Base-by-base conservation (phyloP, 1,140 invertebrate species). In the Oryctes rhinoceros region DNA sequence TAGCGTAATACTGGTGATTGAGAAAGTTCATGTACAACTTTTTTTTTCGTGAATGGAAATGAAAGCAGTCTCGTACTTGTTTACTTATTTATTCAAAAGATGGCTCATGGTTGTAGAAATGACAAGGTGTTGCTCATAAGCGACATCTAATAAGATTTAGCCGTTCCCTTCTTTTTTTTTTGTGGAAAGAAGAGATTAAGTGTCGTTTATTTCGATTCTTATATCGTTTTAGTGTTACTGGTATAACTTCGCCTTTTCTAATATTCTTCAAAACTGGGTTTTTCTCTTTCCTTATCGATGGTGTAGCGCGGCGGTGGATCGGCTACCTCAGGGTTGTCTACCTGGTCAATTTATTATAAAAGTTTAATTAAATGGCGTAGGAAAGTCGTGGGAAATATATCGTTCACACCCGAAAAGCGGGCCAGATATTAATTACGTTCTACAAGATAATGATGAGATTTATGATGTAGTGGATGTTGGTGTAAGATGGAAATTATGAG, bases 301-400 rank as follows among this genome's bases (percentile, higher is more conserved):
- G 65, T 35, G 15, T 35, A 24, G 24, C 18, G 11, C 65, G 65
- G 9, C 35, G 18, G 20, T 35, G 11, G 24, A 9, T 71, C 53
- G 53, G 15, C 53, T 59, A 59, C 15, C 53, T 59, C 53, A 18
- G 53, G 15, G 53, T 5, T 24, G 24, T 71, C 65, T 71, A 71
- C 65, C 65, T 71, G 65, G 65, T 71, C 65, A 13, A 71, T 71
- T 71, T 71, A 71, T 71, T 24, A 71, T 71, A 71, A 71, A 71
- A 71, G 20, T 71, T 71, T 71, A 71, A 71, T 59, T 71, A 71
- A 24, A 71, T 35, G 15, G 65, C 10, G 24, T 35, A 18, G 15
- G 15, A 18, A 35, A 35, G 24, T 20, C 35, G 24, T 10, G 9
- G 13, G 3, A 67, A 71, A 37, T 35, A 3, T 71, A 35, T 71